These are phyloP conservation scores for Vanessa tameamea DNA, from an alignment of 1,140 invertebrate species.

Conservation along the genomic window DNA sequence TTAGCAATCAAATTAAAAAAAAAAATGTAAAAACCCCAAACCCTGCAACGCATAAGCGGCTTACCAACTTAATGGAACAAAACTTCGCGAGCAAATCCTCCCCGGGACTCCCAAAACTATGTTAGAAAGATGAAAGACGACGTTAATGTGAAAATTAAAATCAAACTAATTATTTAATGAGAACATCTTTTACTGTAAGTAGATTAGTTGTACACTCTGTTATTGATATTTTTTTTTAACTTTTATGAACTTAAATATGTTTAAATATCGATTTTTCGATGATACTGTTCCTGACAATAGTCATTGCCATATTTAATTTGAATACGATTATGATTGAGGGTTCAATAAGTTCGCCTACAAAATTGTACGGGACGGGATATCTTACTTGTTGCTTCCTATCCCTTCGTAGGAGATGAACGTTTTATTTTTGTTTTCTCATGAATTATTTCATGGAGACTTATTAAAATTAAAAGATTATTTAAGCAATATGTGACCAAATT, in stretches of 20 bases:
- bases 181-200: neutral
- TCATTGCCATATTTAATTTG: too few species aligned
- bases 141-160: conserved; percentile 43
- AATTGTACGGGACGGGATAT: conserved; percentile 41
- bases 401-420: neutral
- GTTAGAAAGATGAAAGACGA: conserved; percentile 41
- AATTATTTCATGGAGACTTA: too few species aligned
- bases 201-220: too few species aligned
- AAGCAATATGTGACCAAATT: too few species aligned
- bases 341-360: too few species aligned
- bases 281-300: too few species aligned
- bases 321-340: too few species aligned
- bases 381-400: conserved; percentile 24
- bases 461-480: too few species aligned
- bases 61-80: conserved; percentile 46
- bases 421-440: neutral
- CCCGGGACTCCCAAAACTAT: conserved; percentile 37
- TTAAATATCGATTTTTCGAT: too few species aligned
- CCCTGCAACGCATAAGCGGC: conserved; percentile 36
- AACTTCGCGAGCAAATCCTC: conserved; percentile 41
- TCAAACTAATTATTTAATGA: neutral
- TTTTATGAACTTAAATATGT: too few species aligned
- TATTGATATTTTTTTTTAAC: too few species aligned
- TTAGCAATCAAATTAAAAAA: conserved; percentile 36
- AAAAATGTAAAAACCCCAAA: conserved; percentile 34